Percentiles rank a stretch among this genome's conserved stretches.
Conservation (phyloP, 2,888 invertebrate species). For the Leistus spinibarbis region DNA sequence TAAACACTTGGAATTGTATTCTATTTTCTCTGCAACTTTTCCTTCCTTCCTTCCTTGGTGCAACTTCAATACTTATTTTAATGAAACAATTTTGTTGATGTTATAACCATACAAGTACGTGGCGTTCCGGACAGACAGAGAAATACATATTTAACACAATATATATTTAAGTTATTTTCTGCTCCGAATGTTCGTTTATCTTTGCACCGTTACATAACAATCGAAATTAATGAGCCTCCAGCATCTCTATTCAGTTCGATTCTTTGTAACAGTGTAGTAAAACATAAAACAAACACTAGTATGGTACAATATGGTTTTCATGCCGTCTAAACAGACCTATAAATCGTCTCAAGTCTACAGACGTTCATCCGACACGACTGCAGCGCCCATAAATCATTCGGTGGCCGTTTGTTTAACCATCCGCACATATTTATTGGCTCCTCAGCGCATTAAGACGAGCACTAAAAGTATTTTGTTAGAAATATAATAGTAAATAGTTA, state of each 20-base stretch:
- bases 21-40: too few species aligned
- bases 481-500: neutral
- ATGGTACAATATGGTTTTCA: slow-evolving; percentile 3
- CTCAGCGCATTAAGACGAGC: slow-evolving; percentile 42
- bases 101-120: too few species aligned
- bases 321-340: slow-evolving; percentile 33
- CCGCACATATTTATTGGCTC: slow-evolving; percentile 43
- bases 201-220: too few species aligned
- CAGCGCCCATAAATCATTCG: slow-evolving; percentile 42
- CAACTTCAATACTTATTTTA: too few species aligned
- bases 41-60: too few species aligned
- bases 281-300: neutral
- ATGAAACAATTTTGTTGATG: too few species aligned
- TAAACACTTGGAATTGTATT: neutral
- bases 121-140: too few species aligned
- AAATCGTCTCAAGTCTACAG: slow-evolving; percentile 19
- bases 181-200: too few species aligned
- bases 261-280: neutral
- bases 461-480: neutral
- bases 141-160: too few species aligned
- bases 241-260: neutral
- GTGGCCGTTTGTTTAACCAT: slow-evolving; percentile 46
- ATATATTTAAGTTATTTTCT: too few species aligned
- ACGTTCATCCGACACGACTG: slow-evolving; percentile 25
- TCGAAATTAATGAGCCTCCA: too few species aligned